phyloP scores from a whole-genome alignment of 2,888 invertebrate genomes.

The Hydrotaea diabolus region DNA sequence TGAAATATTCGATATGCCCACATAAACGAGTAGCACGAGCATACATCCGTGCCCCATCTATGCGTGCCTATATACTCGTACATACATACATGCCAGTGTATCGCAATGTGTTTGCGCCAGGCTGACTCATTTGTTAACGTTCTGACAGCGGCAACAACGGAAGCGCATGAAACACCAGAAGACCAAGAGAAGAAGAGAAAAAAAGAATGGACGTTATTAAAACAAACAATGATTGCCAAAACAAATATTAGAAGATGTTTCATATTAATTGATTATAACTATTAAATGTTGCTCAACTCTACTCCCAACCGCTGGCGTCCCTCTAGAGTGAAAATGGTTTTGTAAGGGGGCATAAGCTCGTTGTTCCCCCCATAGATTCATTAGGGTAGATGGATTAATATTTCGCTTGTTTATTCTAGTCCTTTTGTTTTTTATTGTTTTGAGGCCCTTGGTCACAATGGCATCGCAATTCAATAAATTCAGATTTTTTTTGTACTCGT shows the following conservation, averaged over 20 bases:
- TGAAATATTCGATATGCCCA: not conserved
- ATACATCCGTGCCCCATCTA: not conserved
- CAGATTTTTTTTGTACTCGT: not conserved
- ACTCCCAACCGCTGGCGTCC: not conserved
- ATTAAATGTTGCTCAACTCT: slow-evolving; percentile 42
- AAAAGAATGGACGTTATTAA: slow-evolving; percentile 48
- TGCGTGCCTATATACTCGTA: not conserved
- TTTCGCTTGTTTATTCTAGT: slow-evolving; percentile 24
- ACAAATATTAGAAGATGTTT: slow-evolving; percentile 59
- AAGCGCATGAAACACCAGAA: not conserved
- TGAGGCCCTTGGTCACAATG: not conserved
- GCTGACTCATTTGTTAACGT: slow-evolving; percentile 44
- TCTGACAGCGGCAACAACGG: not conserved
- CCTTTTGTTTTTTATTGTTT: slow-evolving; percentile 6
- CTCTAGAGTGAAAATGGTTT: not conserved
- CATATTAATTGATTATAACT: slow-evolving; percentile 64
- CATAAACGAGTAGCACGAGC: not conserved
- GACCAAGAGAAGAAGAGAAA: too few relatives aligned
- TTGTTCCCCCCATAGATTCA: not conserved
- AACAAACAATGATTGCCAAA: slow-evolving; percentile 53
- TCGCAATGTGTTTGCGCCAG: not conserved
- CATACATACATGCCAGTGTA: slow-evolving; percentile 14
- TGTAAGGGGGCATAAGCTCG: too few relatives aligned
- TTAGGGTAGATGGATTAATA: slow-evolving; percentile 20
- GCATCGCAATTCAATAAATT: slow-evolving; percentile 5